phyloP scores from a whole-genome alignment of 2,797 vertebrate species.

The Alca torda region DNA sequence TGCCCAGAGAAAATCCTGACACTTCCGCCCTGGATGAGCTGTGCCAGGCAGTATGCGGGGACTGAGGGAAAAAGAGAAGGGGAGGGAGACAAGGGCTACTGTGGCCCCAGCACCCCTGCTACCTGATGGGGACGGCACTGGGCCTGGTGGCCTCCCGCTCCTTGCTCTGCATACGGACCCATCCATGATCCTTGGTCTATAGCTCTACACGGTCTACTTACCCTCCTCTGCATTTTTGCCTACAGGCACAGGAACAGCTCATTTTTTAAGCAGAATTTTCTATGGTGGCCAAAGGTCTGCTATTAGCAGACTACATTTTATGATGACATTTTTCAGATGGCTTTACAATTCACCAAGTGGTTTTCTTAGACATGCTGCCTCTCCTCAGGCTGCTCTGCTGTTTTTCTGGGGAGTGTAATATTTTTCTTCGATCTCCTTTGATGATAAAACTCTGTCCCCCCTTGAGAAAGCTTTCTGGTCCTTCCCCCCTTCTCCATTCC shows the following conservation, averaged over 20 bases:
- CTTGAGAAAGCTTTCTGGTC: not conserved
- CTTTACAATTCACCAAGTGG: not conserved
- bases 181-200: not conserved
- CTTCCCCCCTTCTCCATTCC: not conserved
- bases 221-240: not conserved
- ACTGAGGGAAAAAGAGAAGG: not conserved
- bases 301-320: not conserved
- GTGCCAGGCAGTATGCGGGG: fast-evolving
- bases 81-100: not conserved
- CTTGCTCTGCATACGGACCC: fast-evolving
- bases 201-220: not conserved
- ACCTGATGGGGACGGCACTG: not conserved
- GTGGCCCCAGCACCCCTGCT: not conserved
- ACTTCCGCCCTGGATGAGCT: not conserved
- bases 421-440: not conserved
- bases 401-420: not conserved
- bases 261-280: not conserved
- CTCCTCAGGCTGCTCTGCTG: not conserved
- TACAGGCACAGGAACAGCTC: not conserved
- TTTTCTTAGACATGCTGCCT: not conserved
- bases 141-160: not conserved
- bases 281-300: not conserved
- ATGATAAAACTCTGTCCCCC: not conserved
- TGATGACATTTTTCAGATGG: not conserved
- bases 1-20: not conserved